phyloP scores from a whole-genome alignment of 1,140 invertebrate genomes.

The Zaprionus nigranus region DNA sequence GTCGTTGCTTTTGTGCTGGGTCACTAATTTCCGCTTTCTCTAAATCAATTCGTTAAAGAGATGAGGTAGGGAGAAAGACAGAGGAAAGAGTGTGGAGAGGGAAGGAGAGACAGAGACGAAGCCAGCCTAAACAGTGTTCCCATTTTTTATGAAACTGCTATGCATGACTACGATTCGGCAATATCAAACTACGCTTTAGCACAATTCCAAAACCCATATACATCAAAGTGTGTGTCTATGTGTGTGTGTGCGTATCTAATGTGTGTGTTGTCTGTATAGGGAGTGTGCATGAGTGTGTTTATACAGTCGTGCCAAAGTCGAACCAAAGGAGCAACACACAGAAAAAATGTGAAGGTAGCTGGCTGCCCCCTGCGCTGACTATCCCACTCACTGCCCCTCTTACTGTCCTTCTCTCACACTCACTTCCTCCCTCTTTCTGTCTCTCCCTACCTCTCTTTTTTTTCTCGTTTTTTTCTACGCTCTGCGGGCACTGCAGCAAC shows the following conservation, averaged over 20 bases:
- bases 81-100: background rate
- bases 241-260: background rate
- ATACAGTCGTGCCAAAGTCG: constrained; percentile 34
- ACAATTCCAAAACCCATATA: constrained; percentile 48
- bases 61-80: background rate
- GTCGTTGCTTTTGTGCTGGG: constrained; percentile 39
- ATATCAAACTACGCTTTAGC: constrained; percentile 63
- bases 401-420: background rate
- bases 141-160: constrained; percentile 47
- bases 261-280: background rate
- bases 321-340: constrained; percentile 21
- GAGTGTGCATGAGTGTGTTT: constrained; percentile 25
- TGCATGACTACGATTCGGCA: constrained; percentile 49
- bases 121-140: constrained; percentile 60
- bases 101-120: background rate
- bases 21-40: constrained; percentile 80
- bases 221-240: background rate
- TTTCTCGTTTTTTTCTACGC: background rate
- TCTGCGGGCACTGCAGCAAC: constrained; percentile 34
- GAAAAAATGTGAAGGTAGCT: constrained; percentile 40
- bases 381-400: background rate
- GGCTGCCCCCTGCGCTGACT: too few species aligned
- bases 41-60: constrained; percentile 71
- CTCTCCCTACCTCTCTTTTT: constrained; percentile 17
- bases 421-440: background rate